Evolutionary conservation across 2,797 vertebrate genomes (phyloP).

Genomic region (Eulemur mongoz): DNA sequence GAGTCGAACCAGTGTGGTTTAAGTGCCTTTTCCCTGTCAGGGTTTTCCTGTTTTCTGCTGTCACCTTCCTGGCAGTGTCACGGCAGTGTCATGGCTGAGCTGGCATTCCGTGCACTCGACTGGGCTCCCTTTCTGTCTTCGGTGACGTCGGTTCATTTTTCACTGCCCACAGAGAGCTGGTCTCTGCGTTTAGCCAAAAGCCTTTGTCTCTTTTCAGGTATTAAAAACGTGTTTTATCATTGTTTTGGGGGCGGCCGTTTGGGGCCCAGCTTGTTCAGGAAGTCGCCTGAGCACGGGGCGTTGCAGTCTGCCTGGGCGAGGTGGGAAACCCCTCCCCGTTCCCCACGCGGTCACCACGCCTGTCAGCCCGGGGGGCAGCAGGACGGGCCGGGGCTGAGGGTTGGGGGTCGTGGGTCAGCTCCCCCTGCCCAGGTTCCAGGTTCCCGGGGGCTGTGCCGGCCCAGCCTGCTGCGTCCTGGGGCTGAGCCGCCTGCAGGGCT

Average conservation of each 20-base stretch:
- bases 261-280: neutral
- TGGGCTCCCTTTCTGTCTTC: conserved; percentile 45
- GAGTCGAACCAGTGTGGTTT: neutral
- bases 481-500: neutral
- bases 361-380: fast-evolving
- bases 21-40: neutral
- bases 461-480: neutral
- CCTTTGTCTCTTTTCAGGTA: conserved; percentile 22
- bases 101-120: conserved; percentile 38
- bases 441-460: neutral
- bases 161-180: conserved; percentile 66
- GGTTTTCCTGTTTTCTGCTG: conserved; percentile 23
- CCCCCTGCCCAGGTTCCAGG: neutral
- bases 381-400: no score
- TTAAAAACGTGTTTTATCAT: neutral
- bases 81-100: conserved; percentile 46
- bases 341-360: fast-evolving
- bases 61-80: conserved; percentile 32
- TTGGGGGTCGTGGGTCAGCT: neutral
- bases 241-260: neutral
- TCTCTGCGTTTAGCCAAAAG: conserved; percentile 58
- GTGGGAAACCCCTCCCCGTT: neutral
- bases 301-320: neutral
- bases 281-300: fast-evolving
- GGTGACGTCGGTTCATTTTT: neutral